Conservation (phyloP, 2,113 vertebrate species). For the Dolichallabes microphthalmus region DNA sequence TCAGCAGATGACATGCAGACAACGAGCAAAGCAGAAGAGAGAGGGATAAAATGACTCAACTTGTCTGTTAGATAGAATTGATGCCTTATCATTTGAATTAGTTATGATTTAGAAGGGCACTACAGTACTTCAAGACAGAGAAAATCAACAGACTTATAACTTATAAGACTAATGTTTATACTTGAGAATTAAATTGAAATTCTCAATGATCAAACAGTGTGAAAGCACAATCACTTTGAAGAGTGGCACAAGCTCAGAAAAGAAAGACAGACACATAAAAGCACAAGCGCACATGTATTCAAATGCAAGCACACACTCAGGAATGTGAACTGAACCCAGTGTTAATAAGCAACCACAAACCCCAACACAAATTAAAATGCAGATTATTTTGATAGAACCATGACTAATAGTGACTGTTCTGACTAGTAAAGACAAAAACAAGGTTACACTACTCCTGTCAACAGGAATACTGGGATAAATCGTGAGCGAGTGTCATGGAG, state of each 20-base stretch:
- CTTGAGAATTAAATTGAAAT: not conserved
- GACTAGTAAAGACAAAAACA: not conserved
- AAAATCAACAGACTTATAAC: slow-evolving; percentile 1
- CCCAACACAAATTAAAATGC: not conserved
- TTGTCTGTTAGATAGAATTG: slow-evolving; percentile 88
- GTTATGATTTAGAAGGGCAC: not conserved
- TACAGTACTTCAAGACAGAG: not conserved
- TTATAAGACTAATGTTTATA: not conserved
- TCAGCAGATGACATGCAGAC: slow-evolving; percentile 98
- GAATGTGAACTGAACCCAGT: not conserved
- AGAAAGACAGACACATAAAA: slow-evolving; percentile 15
- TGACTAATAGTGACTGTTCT: not conserved
- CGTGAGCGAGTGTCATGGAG: not conserved
- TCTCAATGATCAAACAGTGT: not conserved
- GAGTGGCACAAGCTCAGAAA: not conserved
- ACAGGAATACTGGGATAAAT: not conserved
- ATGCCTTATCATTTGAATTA: slow-evolving; percentile 74
- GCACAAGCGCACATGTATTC: slow-evolving; percentile 12
- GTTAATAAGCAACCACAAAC: slow-evolving; percentile 9
- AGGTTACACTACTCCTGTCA: not conserved
- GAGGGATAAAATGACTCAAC: slow-evolving; percentile 86
- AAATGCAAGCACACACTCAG: slow-evolving; percentile 14
- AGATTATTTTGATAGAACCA: not conserved
- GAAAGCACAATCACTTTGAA: not conserved
- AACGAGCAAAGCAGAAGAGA: slow-evolving; percentile 93